phyloP scores from a whole-genome alignment of 2,113 vertebrate species.

The Crotalus horridus region DNA sequence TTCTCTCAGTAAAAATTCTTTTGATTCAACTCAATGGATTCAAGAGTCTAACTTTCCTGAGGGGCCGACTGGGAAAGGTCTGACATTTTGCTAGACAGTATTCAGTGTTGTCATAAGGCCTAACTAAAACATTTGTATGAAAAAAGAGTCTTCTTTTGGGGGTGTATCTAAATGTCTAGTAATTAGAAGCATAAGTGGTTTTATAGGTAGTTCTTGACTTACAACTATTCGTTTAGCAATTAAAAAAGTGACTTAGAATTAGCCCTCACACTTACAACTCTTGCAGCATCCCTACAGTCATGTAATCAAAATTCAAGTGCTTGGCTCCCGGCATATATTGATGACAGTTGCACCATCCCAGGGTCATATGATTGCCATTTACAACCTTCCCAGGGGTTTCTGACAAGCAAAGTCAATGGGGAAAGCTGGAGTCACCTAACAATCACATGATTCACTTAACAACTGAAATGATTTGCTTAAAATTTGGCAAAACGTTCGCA shows the following conservation, averaged over 20 bases:
- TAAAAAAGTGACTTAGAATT: no score
- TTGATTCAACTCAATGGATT: no score
- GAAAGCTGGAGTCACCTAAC: background rate
- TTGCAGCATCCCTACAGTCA: background rate
- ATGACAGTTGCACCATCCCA: background rate
- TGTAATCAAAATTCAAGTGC: background rate
- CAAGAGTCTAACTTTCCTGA: no score
- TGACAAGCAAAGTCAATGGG: background rate
- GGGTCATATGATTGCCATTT: background rate
- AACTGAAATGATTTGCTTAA: background rate
- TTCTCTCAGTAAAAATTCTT: no score
- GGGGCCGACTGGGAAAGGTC: no score
- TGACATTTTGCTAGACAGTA: no score
- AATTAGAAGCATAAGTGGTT: background rate
- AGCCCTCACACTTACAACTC: background rate
- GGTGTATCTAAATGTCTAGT: background rate
- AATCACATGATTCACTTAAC: background rate
- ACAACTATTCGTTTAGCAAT: background rate
- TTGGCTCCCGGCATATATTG: background rate
- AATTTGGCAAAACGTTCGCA: background rate
- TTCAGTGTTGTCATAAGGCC: no score
- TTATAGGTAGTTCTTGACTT: background rate
- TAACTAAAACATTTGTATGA: background rate
- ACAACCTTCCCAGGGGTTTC: background rate
- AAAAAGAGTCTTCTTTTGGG: background rate